Conservation (phyloP, 2,113 vertebrate species). For the Apeltes quadracus region DNA sequence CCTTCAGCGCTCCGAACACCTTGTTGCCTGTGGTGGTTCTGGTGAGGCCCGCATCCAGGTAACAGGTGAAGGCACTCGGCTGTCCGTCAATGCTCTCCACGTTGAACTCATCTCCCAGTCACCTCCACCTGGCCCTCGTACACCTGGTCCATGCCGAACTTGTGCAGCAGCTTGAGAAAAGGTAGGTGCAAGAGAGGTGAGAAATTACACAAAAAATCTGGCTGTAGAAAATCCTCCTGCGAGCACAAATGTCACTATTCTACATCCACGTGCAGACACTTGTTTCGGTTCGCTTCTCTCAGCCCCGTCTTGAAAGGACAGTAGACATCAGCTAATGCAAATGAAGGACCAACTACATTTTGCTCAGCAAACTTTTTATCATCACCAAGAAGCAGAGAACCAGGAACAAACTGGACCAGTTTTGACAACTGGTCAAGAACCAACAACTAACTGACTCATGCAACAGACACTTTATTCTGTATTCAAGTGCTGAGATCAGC, state of each 20-base stretch:
- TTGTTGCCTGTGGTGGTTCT: constrained; percentile 98
- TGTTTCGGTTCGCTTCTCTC: constrained; percentile 56
- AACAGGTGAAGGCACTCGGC: constrained; percentile 95
- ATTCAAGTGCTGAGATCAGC: neutral
- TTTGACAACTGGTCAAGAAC: too few species aligned
- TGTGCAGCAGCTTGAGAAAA: constrained; percentile 87
- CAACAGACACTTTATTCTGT: too few species aligned
- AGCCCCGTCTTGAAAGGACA: constrained; percentile 81
- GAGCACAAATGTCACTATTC: too few species aligned
- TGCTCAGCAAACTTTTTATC: constrained; percentile 64
- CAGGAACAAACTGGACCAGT: neutral
- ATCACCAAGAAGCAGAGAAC: constrained; percentile 72
- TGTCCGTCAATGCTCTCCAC: constrained; percentile 95
- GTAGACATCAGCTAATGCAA: constrained; percentile 73
- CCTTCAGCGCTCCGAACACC: constrained; percentile 97
- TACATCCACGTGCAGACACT: too few species aligned
- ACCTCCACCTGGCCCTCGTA: constrained; percentile 98
- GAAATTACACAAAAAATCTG: neutral
- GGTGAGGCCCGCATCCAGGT: constrained; percentile 95
- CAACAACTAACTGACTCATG: too few species aligned
- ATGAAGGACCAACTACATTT: constrained; percentile 81
- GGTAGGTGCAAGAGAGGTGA: neutral
- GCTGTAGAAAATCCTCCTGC: neutral
- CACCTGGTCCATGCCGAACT: constrained; percentile 96
- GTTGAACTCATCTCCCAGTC: constrained; percentile 96